phyloP scores from a whole-genome alignment of 2,113 vertebrate species.

The Leiothrix lutea region DNA sequence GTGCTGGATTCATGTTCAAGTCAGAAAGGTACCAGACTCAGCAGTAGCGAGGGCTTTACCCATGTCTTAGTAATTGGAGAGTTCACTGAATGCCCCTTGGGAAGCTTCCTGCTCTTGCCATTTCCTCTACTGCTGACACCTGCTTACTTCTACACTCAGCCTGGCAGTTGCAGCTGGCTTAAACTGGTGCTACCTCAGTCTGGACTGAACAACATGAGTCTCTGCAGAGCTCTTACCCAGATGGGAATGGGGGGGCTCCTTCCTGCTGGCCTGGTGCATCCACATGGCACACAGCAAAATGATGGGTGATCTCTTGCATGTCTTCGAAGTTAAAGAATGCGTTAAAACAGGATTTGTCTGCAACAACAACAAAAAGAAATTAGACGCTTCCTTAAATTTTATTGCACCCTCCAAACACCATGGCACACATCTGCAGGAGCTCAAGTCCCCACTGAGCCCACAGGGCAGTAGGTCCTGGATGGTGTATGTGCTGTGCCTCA shows the following conservation, averaged over 20 bases:
- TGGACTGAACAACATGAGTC: neutral
- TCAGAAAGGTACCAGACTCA: neutral
- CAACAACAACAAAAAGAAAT: slow-evolving; percentile 12
- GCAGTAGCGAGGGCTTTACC: neutral
- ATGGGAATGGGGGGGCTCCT: slow-evolving; percentile 86
- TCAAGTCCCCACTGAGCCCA: neutral
- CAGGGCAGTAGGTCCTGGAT: neutral
- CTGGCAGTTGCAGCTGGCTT: neutral
- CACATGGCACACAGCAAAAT: slow-evolving; percentile 93
- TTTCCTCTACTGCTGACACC: neutral
- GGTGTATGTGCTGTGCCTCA: neutral
- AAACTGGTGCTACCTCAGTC: neutral
- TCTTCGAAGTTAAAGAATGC: slow-evolving; percentile 97
- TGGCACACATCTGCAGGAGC: rapidly evolving
- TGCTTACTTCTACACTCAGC: neutral
- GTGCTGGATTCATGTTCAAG: neutral
- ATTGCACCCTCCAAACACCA: neutral
- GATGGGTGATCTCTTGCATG: slow-evolving; percentile 95
- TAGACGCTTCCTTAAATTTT: neutral
- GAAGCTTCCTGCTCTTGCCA: neutral
- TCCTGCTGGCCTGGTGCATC: slow-evolving; percentile 95
- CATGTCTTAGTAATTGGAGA: neutral
- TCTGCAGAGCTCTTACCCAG: slow-evolving; percentile 77
- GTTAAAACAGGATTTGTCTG: slow-evolving; percentile 99
- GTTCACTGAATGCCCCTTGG: neutral